Evolutionary conservation across 2,888 invertebrate species (phyloP), one percentile per base, ranked within the genome.

Genomic region (Drosophila kuntzei): DNA sequence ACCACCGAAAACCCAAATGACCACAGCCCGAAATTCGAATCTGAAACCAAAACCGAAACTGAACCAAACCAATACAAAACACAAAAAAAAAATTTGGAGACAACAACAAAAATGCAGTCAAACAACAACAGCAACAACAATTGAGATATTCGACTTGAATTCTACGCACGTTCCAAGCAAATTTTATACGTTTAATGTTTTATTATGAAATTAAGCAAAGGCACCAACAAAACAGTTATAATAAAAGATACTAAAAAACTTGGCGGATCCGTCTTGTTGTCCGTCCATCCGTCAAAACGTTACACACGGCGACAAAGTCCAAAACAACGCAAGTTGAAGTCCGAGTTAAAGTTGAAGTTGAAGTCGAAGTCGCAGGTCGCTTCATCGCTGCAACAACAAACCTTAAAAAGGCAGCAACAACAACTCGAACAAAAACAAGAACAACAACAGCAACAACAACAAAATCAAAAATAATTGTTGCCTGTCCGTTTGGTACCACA

Each of bases 171-270:
- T 82, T 82, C 46, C 71, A 69, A 62, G 61, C 59, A 77, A 71
- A 79, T 79, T 80, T 79, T 79, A 80, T 80, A 82, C 79, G 70
- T 82, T 76, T 77, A 71, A 79, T 79, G 79, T 82, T 79, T 79
- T 80, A 82, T 80, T 80, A 80, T 82, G 74, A 80, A 80, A 82
- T 82, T 79, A 76, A 79, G 61, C 71, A 60, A 49, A 64, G 74
- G 65, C 65, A 67, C 54, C 44, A 46, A 57, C 59, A 44, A 60
- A 57, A 43, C 29, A 47, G 41, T 12, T n/a, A 58, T 12, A 20
- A 63, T 32, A 39, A 73, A 66, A 47, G 18, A 67, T 49, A 50
- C 57, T 16, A 49, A n/a, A 8, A 60, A 37, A 60, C n/a, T 20
- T 25, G 60, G 61, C 59, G 43, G 53, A 43, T 54, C 29, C 53